Evolutionary conservation across 2,888 invertebrate species (phyloP).

Genomic region (Actias luna): DNA sequence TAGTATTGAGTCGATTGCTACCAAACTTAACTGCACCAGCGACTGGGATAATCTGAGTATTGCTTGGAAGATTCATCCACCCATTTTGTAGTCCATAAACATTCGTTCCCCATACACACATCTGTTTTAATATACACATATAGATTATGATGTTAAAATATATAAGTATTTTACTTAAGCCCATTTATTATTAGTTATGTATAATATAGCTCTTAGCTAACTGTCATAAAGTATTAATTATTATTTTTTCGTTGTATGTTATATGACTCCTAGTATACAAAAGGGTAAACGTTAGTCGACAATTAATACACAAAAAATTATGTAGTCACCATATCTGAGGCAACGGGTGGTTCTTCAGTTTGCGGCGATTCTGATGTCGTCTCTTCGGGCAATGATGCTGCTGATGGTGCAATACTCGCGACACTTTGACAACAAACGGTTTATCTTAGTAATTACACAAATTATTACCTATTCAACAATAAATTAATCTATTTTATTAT

Average conservation of each 20-base stretch:
- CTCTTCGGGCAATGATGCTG: slow-evolving; percentile 56
- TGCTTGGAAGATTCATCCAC: no score
- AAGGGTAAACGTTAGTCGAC: neutral
- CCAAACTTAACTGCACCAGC: no score
- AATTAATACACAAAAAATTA: neutral
- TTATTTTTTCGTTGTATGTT: no score
- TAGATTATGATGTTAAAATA: no score
- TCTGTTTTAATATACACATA: no score
- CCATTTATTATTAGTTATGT: no score
- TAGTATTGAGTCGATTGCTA: no score
- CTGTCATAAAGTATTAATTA: no score
- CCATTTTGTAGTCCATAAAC: no score
- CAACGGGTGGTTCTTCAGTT: slow-evolving; percentile 35
- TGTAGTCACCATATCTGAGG: slow-evolving; percentile 35
- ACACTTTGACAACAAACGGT: slow-evolving; percentile 37
- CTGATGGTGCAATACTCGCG: slow-evolving; percentile 55
- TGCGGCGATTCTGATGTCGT: slow-evolving; percentile 46
- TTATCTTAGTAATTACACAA: neutral
- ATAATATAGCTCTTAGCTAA: neutral
- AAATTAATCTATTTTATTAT: neutral
- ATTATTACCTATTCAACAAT: neutral
- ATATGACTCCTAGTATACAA: neutral
- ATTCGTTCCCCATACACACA: no score
- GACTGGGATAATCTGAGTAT: no score
- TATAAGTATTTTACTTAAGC: no score